These are phyloP conservation scores for Sigmodon hispidus DNA, from an alignment of 2,113 vertebrate genomes.

Conservation along the genomic window DNA sequence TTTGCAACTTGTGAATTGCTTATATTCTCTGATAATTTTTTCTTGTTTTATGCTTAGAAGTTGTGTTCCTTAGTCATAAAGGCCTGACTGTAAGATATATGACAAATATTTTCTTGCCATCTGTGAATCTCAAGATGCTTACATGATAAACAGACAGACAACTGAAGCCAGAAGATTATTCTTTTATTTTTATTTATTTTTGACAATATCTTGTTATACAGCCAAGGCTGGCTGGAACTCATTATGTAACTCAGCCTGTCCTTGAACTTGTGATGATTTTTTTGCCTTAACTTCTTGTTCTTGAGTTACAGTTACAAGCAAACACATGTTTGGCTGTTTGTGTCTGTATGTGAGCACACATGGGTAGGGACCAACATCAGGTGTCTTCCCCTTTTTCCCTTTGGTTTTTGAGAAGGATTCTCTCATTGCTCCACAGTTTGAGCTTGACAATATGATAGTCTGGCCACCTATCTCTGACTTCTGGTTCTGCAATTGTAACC, in stretches of 20 bases:
- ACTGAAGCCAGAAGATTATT: conserved; percentile 4
- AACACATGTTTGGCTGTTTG: not conserved
- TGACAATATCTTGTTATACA: not conserved
- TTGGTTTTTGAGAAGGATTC: not conserved
- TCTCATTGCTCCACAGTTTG: not conserved
- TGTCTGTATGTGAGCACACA: not conserved
- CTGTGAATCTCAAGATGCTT: conserved; percentile 53
- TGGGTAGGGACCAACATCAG: not conserved
- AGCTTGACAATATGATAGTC: not conserved
- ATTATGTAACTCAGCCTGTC: not conserved
- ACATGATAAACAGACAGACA: conserved; percentile 35
- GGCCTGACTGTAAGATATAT: conserved; percentile 46
- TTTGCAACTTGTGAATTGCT: conserved; percentile 50
- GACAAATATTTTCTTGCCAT: conserved; percentile 57
- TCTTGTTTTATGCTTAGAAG: conserved; percentile 41
- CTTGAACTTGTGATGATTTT: not conserved
- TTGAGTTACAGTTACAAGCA: not conserved
- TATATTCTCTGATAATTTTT: conserved; percentile 52
- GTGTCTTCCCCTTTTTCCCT: not conserved
- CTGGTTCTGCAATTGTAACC: not conserved
- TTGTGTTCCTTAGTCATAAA: conserved; percentile 17
- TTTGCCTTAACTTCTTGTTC: not conserved
- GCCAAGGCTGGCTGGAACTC: not conserved
- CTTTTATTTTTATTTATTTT: not conserved
- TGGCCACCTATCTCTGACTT: not conserved